phyloP scores from a whole-genome alignment of 2,113 vertebrate genomes.

The Neomonachus schauinslandi region DNA sequence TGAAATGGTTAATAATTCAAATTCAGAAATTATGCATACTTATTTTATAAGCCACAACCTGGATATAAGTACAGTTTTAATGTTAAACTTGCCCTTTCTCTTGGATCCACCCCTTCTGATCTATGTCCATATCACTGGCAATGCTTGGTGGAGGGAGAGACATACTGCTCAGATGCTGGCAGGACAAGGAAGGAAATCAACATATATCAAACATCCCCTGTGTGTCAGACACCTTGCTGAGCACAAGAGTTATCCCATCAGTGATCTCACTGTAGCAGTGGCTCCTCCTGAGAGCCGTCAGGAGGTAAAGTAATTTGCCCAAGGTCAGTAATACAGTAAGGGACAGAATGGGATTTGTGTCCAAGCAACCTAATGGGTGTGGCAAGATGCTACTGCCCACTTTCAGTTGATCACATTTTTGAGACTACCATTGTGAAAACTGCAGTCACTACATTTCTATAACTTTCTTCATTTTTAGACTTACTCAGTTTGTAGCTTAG shows the following conservation, averaged over 20 bases:
- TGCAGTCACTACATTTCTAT: background rate
- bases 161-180: background rate
- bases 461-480: background rate
- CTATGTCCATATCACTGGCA: background rate
- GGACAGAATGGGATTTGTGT: background rate
- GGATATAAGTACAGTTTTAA: background rate
- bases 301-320: background rate
- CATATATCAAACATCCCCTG: background rate
- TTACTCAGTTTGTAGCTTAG: background rate
- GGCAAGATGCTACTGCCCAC: background rate
- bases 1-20: constrained; percentile 14
- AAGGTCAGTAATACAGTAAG: background rate
- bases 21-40: background rate
- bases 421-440: background rate
- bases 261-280: background rate
- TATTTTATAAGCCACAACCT: background rate
- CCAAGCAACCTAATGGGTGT: background rate
- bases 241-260: background rate
- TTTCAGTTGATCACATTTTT: background rate
- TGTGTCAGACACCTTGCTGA: background rate
- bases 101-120: background rate
- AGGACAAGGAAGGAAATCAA: background rate
- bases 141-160: background rate
- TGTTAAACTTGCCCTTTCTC: background rate
- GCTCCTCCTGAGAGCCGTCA: background rate